Conservation (phyloP, 2,113 vertebrate genomes). For the Helogale parvula region DNA sequence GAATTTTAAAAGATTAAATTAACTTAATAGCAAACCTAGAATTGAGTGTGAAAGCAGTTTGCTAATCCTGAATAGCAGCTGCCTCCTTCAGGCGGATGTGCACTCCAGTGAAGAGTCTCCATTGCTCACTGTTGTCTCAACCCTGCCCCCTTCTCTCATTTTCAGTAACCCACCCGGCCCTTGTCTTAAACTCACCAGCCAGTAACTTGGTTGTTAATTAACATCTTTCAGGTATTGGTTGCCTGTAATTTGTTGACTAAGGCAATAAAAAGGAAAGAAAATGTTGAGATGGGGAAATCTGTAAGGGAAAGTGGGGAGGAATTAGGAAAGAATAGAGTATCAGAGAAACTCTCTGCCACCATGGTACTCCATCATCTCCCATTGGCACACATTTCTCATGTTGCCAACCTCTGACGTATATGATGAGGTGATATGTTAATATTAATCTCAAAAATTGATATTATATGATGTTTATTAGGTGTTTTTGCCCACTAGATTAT, state of each 20-base stretch:
- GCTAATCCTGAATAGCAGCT: neutral
- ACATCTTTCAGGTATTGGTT: neutral
- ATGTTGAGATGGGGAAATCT: neutral
- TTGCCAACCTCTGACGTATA: neutral
- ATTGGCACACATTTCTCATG: neutral
- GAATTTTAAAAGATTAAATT: neutral
- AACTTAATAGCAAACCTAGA: neutral
- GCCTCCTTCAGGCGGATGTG: neutral
- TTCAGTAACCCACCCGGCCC: neutral
- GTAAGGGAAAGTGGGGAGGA: neutral
- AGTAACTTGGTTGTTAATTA: constrained; percentile 3
- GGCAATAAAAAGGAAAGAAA: neutral
- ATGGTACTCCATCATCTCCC: neutral
- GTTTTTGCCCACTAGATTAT: neutral
- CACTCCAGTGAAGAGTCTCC: neutral
- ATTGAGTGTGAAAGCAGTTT: neutral
- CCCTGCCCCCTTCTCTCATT: neutral
- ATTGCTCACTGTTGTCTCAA: neutral
- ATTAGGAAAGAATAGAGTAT: neutral
- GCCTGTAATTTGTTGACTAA: neutral
- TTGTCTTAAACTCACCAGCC: neutral
- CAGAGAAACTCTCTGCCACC: neutral
- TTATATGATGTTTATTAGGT: neutral
- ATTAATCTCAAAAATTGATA: neutral
- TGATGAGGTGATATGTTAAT: neutral